A percentile compares a stretch with the other conserved stretches of the same genome.
phyloP scores from a whole-genome alignment of 2,797 vertebrate genomes.

The Gallirallus australis region DNA sequence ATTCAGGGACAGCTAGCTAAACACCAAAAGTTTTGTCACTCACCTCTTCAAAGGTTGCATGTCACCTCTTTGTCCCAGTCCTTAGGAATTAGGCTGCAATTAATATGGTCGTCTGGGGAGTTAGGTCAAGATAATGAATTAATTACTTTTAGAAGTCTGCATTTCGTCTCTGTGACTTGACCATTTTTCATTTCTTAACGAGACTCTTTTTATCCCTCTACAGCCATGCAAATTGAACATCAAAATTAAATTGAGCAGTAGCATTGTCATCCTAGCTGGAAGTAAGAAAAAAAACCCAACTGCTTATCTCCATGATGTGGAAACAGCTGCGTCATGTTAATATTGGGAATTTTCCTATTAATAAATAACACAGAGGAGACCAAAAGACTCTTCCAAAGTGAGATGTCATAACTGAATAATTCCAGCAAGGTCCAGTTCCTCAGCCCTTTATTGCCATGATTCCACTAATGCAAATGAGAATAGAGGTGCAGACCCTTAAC shows the following conservation, averaged over 20 bases:
- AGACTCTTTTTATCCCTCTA: not conserved
- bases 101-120: not conserved
- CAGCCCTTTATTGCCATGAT: not conserved
- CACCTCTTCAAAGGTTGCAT: not conserved
- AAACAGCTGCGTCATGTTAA: not conserved
- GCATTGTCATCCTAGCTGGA: not conserved
- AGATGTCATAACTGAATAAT: not conserved
- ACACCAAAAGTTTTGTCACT: not conserved
- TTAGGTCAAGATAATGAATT: constrained; percentile 31
- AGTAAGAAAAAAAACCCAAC: not conserved
- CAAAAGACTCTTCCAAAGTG: not conserved
- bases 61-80: constrained; percentile 4
- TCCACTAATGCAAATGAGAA: not conserved
- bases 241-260: not conserved
- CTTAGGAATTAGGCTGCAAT: constrained; percentile 33
- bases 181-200: not conserved
- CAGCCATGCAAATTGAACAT: not conserved
- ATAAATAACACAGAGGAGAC: not conserved
- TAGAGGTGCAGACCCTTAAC: not conserved
- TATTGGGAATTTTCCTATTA: not conserved
- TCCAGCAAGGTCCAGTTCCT: not conserved
- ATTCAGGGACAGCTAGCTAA: not conserved
- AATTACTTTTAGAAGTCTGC: constrained; percentile 22
- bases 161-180: not conserved
- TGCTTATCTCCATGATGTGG: not conserved